Base-by-base conservation (phyloP, 2,113 vertebrate species). In the Illadopsis cleaveri region DNA sequence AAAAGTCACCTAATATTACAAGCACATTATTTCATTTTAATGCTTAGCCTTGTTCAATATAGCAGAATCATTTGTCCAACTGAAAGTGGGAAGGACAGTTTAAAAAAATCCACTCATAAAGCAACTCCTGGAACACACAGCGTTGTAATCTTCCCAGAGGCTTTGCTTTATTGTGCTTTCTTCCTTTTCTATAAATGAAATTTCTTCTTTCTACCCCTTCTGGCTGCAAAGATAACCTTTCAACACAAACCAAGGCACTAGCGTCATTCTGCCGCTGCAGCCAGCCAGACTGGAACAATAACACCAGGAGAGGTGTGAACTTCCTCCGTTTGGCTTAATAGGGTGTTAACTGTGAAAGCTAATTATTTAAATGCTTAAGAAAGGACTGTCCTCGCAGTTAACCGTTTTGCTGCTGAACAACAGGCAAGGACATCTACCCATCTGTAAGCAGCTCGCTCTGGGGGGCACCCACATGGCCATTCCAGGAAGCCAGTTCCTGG, bases 291-390 rank as follows among this genome's bases (percentile, higher is more conserved):
- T 89, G 68, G 89, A 97, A 96, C 73, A 97, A 94, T 94, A 96
- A 86, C 71, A 60, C 15, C 75, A 79, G 82, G 35, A 94, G 95
- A 95, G 66, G 91, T 97, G 80, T 91, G 96, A 97, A 96, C 91
- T 96, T 98, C 96, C 93, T 95, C 86, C 58, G 60, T 72, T 95
- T 86, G 86, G 86, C 83, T 96, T 96, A 75, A 88, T 83, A 95
- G 85, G 58, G 86, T 95, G 97, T 95, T 81, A 95, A 85, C 86
- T 70, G 90, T 88, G 75, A 85, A 50, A 91, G 76, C 50, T 81
- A 91, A 96, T 96, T 94, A 91, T 78, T 92, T 76, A 93, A 97
- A 78, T 62, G 17, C 37, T 81, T 82, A 53, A 38, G 31, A 72
- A 48, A 82, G 57, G 69, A 15, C 72, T 76, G 13, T n/a, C 37